Percentiles rank a stretch among this genome's conserved stretches.
Conservation (phyloP, 2,113 vertebrate genomes). For the Pao palembangensis region DNA sequence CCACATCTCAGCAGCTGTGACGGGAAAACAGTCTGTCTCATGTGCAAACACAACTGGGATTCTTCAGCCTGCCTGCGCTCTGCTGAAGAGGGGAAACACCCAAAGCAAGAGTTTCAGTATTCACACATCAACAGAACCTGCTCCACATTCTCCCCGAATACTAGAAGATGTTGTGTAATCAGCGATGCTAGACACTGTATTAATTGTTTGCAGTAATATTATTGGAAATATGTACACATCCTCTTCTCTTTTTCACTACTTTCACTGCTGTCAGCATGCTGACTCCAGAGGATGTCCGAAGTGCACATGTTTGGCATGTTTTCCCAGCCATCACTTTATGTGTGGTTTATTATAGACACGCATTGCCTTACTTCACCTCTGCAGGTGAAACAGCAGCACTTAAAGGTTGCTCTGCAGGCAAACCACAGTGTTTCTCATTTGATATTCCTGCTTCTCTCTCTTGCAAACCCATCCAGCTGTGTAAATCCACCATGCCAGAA, state of each 20-base stretch:
- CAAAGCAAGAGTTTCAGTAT: constrained; percentile 44
- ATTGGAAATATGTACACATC: no score
- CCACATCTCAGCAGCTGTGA: constrained; percentile 29
- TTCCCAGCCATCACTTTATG: neutral
- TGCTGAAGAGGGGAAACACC: constrained; percentile 37
- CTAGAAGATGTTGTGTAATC: no score
- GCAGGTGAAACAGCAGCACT: constrained; percentile 19
- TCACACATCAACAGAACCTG: constrained; percentile 40
- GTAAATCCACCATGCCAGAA: constrained; percentile 43
- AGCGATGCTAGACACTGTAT: no score
- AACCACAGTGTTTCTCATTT: constrained; percentile 24
- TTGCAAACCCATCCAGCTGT: constrained; percentile 38
- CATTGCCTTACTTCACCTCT: neutral
- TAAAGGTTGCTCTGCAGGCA: constrained; percentile 7
- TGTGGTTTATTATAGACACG: neutral
- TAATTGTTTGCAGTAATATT: no score
- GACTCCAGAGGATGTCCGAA: neutral
- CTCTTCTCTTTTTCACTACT: no score
- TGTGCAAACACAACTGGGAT: constrained; percentile 43
- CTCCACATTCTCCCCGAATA: constrained; percentile 7
- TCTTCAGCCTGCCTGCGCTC: constrained; percentile 31
- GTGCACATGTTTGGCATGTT: neutral
- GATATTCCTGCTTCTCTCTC: constrained; percentile 28
- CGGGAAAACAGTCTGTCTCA: constrained; percentile 27
- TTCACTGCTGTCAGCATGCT: neutral